Conservation (phyloP, 1,140 invertebrate species). For the Drosophila obscura region DNA sequence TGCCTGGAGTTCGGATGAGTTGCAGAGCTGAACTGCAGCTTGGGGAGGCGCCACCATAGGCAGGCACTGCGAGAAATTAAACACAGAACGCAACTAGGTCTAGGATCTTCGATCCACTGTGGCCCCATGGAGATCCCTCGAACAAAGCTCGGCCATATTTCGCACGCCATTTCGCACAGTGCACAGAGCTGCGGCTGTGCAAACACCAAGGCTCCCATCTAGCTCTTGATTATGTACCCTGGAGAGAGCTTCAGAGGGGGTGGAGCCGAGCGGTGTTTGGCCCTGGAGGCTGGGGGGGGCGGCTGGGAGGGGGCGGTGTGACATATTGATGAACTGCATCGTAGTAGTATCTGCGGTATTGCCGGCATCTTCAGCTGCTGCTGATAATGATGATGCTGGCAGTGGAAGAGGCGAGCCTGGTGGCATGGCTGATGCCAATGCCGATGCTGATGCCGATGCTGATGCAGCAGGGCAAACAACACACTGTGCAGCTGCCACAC, state of each 20-base stretch:
- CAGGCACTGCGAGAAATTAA: slow-evolving; percentile 12
- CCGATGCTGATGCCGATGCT: slow-evolving; percentile 23
- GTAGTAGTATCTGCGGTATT: slow-evolving; percentile 53
- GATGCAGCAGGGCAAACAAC: slow-evolving; percentile 61
- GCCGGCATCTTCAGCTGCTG: slow-evolving; percentile 61
- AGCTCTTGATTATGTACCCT: slow-evolving; percentile 54
- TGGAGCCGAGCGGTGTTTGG: background rate
- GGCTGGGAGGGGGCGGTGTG: slow-evolving; percentile 33
- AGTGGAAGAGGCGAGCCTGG: too few species aligned
- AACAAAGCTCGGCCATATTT: too few species aligned
- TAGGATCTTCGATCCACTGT: too few species aligned
- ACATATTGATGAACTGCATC: slow-evolving; percentile 66
- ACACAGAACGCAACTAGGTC: too few species aligned
- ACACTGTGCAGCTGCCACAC: slow-evolving; percentile 20
- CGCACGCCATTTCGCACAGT: slow-evolving; percentile 27
- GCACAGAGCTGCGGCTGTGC: slow-evolving; percentile 22
- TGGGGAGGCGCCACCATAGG: slow-evolving; percentile 5
- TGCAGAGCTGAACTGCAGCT: slow-evolving; percentile 17
- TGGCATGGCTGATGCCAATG: slow-evolving; percentile 40
- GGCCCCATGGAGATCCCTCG: too few species aligned
- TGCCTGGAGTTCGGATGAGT: slow-evolving; percentile 36
- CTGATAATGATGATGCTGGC: slow-evolving; percentile 33
- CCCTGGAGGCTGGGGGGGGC: slow-evolving; percentile 8
- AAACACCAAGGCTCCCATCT: slow-evolving; percentile 39
- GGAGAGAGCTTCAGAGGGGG: slow-evolving; percentile 6